phyloP scores from a whole-genome alignment of 2,113 vertebrate species.

The Pagrus major region DNA sequence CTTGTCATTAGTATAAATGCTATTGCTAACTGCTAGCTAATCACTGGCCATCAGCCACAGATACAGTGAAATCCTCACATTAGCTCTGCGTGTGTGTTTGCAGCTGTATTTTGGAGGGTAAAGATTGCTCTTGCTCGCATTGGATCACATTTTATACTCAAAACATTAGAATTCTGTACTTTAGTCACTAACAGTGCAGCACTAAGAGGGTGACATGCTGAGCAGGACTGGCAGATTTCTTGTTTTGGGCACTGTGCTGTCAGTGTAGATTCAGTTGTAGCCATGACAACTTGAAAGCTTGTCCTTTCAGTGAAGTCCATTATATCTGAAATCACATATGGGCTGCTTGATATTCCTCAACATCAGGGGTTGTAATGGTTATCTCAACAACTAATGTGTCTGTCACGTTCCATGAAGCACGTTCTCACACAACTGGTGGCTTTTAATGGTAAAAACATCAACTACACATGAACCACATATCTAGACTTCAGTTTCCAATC shows the following conservation, averaged over 20 bases:
- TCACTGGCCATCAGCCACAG: background rate
- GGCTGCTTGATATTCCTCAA: background rate
- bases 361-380: background rate
- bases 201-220: background rate
- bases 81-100: background rate
- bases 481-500: background rate
- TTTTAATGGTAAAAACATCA: background rate
- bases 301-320: constrained; percentile 30
- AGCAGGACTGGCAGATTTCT: background rate
- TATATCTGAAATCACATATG: constrained; percentile 17
- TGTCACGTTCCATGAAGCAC: background rate
- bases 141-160: background rate
- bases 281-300: constrained; percentile 25
- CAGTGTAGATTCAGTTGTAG: background rate
- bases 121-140: background rate
- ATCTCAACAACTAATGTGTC: background rate
- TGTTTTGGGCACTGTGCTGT: background rate
- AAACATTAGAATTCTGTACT: background rate
- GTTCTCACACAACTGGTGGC: background rate
- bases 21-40: no score
- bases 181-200: background rate
- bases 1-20: background rate
- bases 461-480: background rate
- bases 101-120: background rate
- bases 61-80: background rate